These are phyloP conservation scores for Hemiscyllium ocellatum DNA, from an alignment of 2,113 vertebrate genomes.

Conservation along the genomic window DNA sequence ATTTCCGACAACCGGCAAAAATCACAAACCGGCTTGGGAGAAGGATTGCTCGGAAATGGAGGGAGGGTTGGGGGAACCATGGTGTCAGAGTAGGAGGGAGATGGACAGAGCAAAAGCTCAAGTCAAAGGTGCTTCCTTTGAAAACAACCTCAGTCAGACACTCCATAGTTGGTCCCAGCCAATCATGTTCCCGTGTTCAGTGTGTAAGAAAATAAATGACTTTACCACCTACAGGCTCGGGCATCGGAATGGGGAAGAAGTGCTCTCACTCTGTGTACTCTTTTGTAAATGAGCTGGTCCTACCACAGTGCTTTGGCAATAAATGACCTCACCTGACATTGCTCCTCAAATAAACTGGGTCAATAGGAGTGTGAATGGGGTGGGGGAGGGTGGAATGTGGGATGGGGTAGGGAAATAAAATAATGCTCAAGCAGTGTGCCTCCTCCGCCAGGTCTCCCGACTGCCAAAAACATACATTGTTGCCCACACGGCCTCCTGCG, in stretches of 20 bases:
- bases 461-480: conserved; percentile 60
- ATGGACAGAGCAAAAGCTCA: conserved; percentile 34
- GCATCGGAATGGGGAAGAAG: conserved; percentile 50
- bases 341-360: conserved; percentile 74
- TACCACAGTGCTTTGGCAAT: conserved; percentile 65
- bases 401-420: conserved; percentile 48
- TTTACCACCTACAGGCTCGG: conserved; percentile 64
- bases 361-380: conserved; percentile 58
- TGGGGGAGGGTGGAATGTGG: conserved; percentile 48
- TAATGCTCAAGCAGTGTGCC: conserved; percentile 54
- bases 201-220: conserved; percentile 70
- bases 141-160: conserved; percentile 50
- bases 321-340: conserved; percentile 77
- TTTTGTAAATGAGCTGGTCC: conserved; percentile 71
- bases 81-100: too few species aligned
- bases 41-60: not conserved
- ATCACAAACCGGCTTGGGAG: conserved; percentile 49
- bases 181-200: conserved; percentile 61
- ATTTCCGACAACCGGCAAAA: conserved; percentile 47
- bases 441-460: conserved; percentile 48
- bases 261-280: conserved; percentile 65
- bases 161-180: conserved; percentile 62
- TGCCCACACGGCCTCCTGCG: conserved; percentile 53
- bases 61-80: too few species aligned
- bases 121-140: conserved; percentile 55